Percentiles rank a stretch among this genome's conserved stretches.
Evolutionary conservation across 2,113 vertebrate species (phyloP).

Genomic region (Proterorhinus semilunaris): DNA sequence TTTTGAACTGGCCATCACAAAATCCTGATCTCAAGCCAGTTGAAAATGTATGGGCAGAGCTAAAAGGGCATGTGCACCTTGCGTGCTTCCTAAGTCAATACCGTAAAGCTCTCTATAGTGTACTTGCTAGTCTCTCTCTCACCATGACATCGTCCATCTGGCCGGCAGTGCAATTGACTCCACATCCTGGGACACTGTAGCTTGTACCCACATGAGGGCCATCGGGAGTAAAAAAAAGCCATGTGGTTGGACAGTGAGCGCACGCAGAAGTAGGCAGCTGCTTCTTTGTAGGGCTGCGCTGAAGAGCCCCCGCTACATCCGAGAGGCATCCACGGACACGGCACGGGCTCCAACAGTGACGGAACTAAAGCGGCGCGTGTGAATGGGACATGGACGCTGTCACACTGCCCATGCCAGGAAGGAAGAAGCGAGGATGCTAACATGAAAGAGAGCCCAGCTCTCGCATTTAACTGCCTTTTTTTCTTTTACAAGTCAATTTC

Average conservation of each 20-base stretch:
- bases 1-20: too few relatives aligned
- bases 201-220: background rate
- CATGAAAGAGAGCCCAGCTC: background rate
- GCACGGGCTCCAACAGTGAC: background rate
- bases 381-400: background rate
- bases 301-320: background rate
- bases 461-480: too few relatives aligned
- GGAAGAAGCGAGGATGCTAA: background rate
- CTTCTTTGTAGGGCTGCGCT: background rate
- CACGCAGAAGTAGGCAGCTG: background rate
- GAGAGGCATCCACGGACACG: background rate
- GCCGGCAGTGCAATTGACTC: background rate
- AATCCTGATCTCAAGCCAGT: too few relatives aligned
- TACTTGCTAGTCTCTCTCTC: background rate
- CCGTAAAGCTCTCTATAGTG: background rate
- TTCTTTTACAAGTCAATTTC: too few relatives aligned
- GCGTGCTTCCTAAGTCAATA: background rate
- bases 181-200: background rate
- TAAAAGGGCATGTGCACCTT: too few relatives aligned
- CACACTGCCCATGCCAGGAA: background rate
- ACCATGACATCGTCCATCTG: background rate
- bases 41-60: too few relatives aligned
- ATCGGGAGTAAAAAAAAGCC: background rate
- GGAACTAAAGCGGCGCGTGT: background rate
- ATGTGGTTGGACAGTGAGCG: background rate